phyloP scores from a whole-genome alignment of 2,797 vertebrate species.

The Leucoraja ocellata region DNA sequence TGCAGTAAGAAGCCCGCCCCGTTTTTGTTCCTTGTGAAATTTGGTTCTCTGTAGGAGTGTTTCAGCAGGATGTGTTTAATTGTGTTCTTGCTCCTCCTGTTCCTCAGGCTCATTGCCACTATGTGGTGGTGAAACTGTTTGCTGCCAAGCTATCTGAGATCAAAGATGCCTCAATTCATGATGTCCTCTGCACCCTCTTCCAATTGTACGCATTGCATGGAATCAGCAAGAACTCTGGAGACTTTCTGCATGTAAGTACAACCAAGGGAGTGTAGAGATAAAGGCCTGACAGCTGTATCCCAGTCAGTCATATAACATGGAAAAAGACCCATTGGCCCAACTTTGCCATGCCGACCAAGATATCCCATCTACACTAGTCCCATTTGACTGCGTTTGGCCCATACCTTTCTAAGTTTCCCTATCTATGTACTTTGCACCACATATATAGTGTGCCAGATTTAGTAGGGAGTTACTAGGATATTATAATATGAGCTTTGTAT shows the following conservation, averaged over 20 bases:
- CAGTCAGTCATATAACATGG: no score
- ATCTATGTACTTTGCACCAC: no score
- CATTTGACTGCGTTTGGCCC: no score
- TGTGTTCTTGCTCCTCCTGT: not conserved
- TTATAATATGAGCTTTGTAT: not conserved
- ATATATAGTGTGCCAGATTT: not conserved
- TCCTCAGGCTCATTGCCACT: conserved; percentile 90
- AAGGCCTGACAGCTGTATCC: not conserved
- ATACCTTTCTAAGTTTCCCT: no score
- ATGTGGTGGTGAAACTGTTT: conserved; percentile 85
- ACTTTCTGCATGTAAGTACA: conserved; percentile 79
- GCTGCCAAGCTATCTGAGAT: conserved; percentile 71
- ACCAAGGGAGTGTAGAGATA: not conserved
- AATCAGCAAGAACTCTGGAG: conserved; percentile 73
- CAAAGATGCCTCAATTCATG: conserved; percentile 61
- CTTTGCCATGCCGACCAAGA: no score
- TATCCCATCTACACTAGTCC: no score
- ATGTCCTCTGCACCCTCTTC: conserved; percentile 72
- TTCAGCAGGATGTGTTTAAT: not conserved
- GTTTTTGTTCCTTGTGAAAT: not conserved
- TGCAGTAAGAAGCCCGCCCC: not conserved
- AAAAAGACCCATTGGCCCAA: no score
- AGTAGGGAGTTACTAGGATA: not conserved
- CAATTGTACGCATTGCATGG: conserved; percentile 80
- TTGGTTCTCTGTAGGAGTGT: not conserved